phyloP scores from a whole-genome alignment of 2,113 vertebrate species.

The Gobius niger region DNA sequence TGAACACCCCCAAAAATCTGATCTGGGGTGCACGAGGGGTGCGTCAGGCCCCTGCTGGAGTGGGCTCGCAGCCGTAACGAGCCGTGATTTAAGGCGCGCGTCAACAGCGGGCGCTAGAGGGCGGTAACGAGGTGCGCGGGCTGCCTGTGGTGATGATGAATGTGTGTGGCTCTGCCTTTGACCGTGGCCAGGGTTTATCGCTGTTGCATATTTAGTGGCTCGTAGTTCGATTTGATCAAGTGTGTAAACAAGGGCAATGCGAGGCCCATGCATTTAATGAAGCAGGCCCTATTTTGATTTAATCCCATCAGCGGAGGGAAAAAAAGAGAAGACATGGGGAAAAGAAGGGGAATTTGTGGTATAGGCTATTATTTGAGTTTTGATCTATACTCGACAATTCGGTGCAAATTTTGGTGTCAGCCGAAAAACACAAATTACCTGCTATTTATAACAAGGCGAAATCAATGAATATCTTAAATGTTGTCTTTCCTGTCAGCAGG shows the following conservation, averaged over 20 bases:
- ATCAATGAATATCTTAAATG: not conserved
- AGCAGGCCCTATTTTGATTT: not conserved
- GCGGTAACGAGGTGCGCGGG: constrained; percentile 60
- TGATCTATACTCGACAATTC: not conserved
- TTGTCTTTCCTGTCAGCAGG: not conserved
- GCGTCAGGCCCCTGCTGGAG: constrained; percentile 4
- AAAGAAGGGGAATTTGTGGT: not conserved
- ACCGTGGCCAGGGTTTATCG: constrained; percentile 23
- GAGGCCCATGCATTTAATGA: not conserved
- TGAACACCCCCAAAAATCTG: constrained; percentile 1
- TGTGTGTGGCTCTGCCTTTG: constrained; percentile 19
- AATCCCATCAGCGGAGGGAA: too few species aligned
- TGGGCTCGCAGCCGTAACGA: constrained; percentile 42
- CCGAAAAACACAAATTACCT: not conserved
- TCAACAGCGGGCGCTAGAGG: constrained; percentile 70
- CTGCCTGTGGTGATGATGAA: constrained; percentile 20
- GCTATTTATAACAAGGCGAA: not conserved
- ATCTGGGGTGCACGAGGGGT: not conserved
- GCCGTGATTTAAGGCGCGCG: constrained; percentile 34
- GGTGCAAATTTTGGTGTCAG: not conserved
- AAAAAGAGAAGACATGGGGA: too few species aligned
- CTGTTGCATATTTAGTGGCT: constrained; percentile 8
- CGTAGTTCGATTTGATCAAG: constrained; percentile 4
- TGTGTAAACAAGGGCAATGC: constrained; percentile 6
- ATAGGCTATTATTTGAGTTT: not conserved